Evolutionary conservation across 2,797 vertebrate species (phyloP).

Genomic region (Neopelma chrysocephalum): DNA sequence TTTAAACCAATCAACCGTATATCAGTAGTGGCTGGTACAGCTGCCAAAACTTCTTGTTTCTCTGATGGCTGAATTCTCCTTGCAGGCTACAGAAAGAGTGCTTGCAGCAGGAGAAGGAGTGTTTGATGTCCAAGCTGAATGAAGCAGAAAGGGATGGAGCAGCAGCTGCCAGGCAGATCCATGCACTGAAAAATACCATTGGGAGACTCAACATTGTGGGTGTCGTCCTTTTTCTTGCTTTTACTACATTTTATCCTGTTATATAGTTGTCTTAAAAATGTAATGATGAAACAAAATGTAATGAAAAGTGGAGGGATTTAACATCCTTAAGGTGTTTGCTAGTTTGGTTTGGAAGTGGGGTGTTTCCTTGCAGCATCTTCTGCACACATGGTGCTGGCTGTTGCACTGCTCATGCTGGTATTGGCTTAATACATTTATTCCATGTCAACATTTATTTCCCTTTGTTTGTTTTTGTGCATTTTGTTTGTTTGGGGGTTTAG

Average conservation of each 20-base stretch:
- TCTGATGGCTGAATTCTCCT: not conserved
- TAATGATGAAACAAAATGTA: not conserved
- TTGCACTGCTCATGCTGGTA: not conserved
- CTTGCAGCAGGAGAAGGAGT: constrained; percentile 80
- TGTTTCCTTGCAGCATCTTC: not conserved
- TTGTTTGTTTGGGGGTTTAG: not conserved
- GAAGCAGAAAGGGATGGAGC: constrained; percentile 87
- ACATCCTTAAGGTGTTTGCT: not conserved
- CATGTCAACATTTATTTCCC: not conserved
- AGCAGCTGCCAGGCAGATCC: constrained; percentile 86
- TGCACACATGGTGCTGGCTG: not conserved
- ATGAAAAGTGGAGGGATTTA: not conserved
- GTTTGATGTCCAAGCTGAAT: constrained; percentile 84
- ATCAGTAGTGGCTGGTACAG: not conserved
- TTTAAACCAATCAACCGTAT: not conserved
- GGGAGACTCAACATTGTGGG: constrained; percentile 79
- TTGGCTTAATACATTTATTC: not conserved
- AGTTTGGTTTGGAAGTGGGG: not conserved
- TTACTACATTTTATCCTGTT: not conserved
- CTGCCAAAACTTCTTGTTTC: not conserved
- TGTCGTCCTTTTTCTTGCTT: not conserved
- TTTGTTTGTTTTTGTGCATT: not conserved
- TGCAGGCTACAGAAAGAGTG: constrained; percentile 78
- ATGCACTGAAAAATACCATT: constrained; percentile 82
- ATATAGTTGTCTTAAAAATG: not conserved